A percentile compares a stretch with the other conserved stretches of the same genome.
Evolutionary conservation across 2,113 vertebrate species (phyloP).

Genomic region (Melierax canorus): DNA sequence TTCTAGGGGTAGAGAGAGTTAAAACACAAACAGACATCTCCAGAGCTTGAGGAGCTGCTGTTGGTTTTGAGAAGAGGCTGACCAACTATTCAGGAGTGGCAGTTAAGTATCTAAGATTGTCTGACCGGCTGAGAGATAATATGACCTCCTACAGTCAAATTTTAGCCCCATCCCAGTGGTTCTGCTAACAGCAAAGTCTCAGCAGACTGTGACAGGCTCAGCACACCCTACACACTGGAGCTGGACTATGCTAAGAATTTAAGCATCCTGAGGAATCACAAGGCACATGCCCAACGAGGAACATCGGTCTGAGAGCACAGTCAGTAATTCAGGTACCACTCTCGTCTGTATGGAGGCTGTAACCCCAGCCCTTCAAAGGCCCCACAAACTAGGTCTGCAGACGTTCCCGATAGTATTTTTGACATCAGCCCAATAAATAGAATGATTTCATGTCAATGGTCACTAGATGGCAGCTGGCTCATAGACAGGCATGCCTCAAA

Average conservation of each 20-base stretch:
- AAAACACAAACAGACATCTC: not conserved
- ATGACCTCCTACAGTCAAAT: not conserved
- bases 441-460: not conserved
- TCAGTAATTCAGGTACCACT: fast-evolving
- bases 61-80: not conserved
- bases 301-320: not conserved
- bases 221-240: not conserved
- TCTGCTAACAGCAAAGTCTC: not conserved
- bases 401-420: fast-evolving
- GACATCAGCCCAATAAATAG: not conserved
- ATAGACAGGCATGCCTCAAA: not conserved
- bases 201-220: not conserved
- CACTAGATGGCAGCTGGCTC: slow-evolving; percentile 55
- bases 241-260: not conserved
- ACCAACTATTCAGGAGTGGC: not conserved
- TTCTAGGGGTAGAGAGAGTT: not conserved
- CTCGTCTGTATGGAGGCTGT: fast-evolving
- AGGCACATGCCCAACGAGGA: not conserved
- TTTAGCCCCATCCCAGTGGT: not conserved
- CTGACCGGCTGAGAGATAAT: not conserved
- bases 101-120: not conserved
- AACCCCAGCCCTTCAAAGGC: not conserved
- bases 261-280: not conserved
- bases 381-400: not conserved
- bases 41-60: not conserved